phyloP scores from a whole-genome alignment of 2,797 vertebrate species.

The Chaetophractus vellerosus region DNA sequence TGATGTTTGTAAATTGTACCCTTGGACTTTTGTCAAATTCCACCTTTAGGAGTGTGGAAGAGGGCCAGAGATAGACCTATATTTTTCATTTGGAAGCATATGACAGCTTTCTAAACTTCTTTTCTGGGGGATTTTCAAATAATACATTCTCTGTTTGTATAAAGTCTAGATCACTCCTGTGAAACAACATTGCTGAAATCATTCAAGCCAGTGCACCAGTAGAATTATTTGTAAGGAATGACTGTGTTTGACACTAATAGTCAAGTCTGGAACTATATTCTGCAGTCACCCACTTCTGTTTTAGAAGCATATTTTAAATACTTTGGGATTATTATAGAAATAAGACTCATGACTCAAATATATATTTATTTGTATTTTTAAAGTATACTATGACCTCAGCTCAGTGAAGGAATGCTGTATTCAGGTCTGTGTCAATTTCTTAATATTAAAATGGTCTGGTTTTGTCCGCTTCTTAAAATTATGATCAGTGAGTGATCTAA shows the following conservation, averaged over 20 bases:
- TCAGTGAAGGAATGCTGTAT: slow-evolving; percentile 74
- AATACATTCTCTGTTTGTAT: slow-evolving; percentile 86
- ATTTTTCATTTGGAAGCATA: slow-evolving; percentile 84
- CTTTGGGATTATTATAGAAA: slow-evolving; percentile 81
- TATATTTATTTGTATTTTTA: slow-evolving; percentile 83
- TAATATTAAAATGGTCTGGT: slow-evolving; percentile 80
- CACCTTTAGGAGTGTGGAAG: slow-evolving; percentile 75
- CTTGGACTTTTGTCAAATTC: slow-evolving; percentile 82
- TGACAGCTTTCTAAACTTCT: slow-evolving; percentile 82
- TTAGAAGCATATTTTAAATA: slow-evolving; percentile 82
- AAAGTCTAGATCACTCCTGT: slow-evolving; percentile 87
- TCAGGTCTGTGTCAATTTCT: slow-evolving; percentile 71
- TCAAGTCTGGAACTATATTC: slow-evolving; percentile 88
- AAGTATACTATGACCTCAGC: slow-evolving; percentile 73
- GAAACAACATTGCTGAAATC: slow-evolving; percentile 83
- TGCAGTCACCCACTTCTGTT: slow-evolving; percentile 80
- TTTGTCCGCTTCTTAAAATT: slow-evolving; percentile 78
- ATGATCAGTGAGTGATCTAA: slow-evolving; percentile 62
- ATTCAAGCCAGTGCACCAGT: slow-evolving; percentile 82
- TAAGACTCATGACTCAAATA: slow-evolving; percentile 76
- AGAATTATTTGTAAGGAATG: slow-evolving; percentile 81
- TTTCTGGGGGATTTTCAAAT: slow-evolving; percentile 82
- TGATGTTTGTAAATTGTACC: slow-evolving; percentile 85
- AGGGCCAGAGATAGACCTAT: slow-evolving; percentile 82
- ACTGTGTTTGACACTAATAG: slow-evolving; percentile 82